Evolutionary conservation across 2,113 vertebrate genomes (phyloP).

Genomic region (Passerina amoena): DNA sequence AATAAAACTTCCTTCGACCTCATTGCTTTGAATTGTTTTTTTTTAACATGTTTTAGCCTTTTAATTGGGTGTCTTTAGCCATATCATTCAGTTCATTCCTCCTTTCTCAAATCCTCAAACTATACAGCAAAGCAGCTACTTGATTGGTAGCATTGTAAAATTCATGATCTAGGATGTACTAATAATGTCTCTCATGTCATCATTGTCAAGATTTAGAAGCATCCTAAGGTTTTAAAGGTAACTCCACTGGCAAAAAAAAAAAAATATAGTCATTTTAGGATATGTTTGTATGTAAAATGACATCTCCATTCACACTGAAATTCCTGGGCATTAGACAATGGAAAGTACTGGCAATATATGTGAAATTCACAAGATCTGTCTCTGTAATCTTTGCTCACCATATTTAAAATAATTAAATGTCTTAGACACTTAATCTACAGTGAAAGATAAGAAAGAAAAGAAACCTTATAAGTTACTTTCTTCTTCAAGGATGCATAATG

Average conservation of each 20-base stretch:
- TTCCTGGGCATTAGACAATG: background rate
- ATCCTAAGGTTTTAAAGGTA: conserved; percentile 13
- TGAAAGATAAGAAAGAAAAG: background rate
- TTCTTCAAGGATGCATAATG: background rate
- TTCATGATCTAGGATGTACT: conserved; percentile 25
- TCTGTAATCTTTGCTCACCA: background rate
- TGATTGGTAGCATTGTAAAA: conserved; percentile 37
- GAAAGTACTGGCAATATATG: background rate
- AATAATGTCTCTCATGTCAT: conserved; percentile 50
- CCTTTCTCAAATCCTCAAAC: background rate
- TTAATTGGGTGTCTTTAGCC: conserved; percentile 23
- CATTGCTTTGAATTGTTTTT: conserved; percentile 4
- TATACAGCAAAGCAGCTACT: background rate
- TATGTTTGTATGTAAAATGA: background rate
- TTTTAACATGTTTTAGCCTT: conserved; percentile 1
- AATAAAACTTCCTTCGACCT: conserved; percentile 9
- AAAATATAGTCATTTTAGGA: background rate
- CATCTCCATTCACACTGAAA: background rate
- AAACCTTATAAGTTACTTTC: background rate
- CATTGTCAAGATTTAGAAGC: conserved; percentile 51
- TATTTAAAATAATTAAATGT: background rate
- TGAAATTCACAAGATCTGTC: background rate
- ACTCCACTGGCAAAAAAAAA: background rate
- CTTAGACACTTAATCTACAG: background rate
- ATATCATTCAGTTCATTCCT: background rate